Conservation (phyloP, 1,140 invertebrate genomes). For the Luehdorfia chinensis region DNA sequence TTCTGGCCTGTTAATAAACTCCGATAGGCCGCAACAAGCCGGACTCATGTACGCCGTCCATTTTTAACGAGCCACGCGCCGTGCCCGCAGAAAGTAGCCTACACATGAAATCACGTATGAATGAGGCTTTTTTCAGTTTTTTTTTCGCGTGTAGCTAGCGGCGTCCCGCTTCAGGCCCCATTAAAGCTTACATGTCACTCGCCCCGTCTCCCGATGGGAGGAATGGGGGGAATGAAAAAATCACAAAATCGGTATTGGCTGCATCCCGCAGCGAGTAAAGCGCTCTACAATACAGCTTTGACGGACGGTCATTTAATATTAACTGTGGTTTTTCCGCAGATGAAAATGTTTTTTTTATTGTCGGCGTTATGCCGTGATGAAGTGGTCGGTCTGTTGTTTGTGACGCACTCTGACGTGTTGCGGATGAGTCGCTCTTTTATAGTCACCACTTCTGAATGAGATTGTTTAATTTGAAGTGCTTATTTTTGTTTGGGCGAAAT, state of each 20-base stretch:
- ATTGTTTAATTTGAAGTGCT: constrained; percentile 54
- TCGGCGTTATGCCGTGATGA: constrained; percentile 67
- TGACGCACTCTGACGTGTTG: constrained; percentile 66
- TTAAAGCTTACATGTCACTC: constrained; percentile 76
- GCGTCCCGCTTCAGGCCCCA: constrained; percentile 64
- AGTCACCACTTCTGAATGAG: constrained; percentile 52
- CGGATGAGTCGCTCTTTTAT: constrained; percentile 65
- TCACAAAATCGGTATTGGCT: constrained; percentile 72
- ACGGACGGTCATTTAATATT: constrained; percentile 76
- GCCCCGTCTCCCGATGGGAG: constrained; percentile 20
- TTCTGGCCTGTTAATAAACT: constrained; percentile 69
- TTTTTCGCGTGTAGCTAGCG: constrained; percentile 70
- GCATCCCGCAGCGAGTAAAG: constrained; percentile 62
- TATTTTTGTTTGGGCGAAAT: constrained; percentile 30
- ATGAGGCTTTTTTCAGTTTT: constrained; percentile 63
- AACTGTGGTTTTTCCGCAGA: constrained; percentile 75
- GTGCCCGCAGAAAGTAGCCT: constrained; percentile 72
- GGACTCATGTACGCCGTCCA: constrained; percentile 58
- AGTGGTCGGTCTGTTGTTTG: constrained; percentile 67
- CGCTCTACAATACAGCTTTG: constrained; percentile 71
- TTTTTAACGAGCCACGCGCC: constrained; percentile 71
- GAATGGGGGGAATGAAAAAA: constrained; percentile 49
- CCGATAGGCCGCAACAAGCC: constrained; percentile 68
- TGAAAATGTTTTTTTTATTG: constrained; percentile 76
- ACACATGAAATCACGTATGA: constrained; percentile 75